A percentile compares a stretch with the other conserved stretches of the same genome.
These are phyloP conservation scores for Daubentonia madagascariensis DNA, from an alignment of 2,113 vertebrate genomes.

Conservation along the genomic window DNA sequence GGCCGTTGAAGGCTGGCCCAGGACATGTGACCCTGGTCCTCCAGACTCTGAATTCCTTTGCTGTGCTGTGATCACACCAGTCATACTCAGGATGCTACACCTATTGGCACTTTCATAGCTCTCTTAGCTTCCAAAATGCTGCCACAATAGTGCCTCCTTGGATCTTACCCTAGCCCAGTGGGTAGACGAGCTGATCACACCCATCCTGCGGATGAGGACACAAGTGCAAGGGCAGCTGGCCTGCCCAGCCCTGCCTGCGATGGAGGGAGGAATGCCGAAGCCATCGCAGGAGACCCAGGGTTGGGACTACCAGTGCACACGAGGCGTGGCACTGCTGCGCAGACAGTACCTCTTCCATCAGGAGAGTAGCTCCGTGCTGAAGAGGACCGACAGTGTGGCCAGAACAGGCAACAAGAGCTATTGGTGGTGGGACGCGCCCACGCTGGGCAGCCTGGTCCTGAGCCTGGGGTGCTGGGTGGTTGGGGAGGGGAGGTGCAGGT, in stretches of 20 bases:
- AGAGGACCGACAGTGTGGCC: not conserved
- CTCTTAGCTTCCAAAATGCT: not conserved
- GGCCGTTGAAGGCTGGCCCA: not conserved
- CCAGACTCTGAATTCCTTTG: not conserved
- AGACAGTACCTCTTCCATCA: not conserved
- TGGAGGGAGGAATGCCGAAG: not conserved
- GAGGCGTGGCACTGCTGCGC: not conserved
- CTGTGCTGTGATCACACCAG: not conserved
- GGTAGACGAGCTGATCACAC: not conserved
- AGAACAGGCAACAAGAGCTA: not conserved
- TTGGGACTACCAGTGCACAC: not conserved
- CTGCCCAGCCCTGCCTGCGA: not conserved
- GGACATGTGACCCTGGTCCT: not conserved
- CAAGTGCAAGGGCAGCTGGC: not conserved
- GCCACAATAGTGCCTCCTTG: accelerated
- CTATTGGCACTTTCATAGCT: not conserved
- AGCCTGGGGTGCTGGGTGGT: not conserved
- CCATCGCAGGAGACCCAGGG: too few relatives aligned
- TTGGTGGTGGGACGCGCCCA: not conserved
- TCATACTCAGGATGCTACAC: too few relatives aligned
- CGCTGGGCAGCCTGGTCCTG: not conserved
- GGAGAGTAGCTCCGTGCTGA: too few relatives aligned
- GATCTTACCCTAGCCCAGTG: not conserved
- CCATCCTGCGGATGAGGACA: not conserved
- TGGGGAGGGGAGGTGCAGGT: not conserved